Evolutionary conservation across 2,888 invertebrate genomes (phyloP), one percentile per base, ranked within the genome.

Genomic region (Cacoxenus indagator): DNA sequence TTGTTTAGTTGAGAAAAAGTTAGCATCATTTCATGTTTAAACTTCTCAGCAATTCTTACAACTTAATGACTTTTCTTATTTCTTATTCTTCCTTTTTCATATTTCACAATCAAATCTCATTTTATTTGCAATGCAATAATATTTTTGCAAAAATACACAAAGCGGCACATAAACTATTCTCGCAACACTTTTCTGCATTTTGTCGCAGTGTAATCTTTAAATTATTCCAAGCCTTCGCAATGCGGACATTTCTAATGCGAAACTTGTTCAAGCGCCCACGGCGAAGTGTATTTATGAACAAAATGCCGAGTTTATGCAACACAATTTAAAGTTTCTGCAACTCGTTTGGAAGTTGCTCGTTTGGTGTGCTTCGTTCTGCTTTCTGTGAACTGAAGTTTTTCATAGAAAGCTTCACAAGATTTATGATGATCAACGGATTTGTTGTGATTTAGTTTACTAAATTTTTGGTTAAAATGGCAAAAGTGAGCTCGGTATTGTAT

Each of bases 241-340:
- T 51, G 51, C 51, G 51, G 51, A 51, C 51, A 51, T 51, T 51
- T 19, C 51, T 51, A 51, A 51, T 51, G 51, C 51, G 4, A 51
- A 51, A 37, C 37, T 37, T 37, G 37, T 22, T 51, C 22, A 9
- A 51, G 51, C 51, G 17, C 51, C 37, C 37, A 37, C 37, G 14
- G 37, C 37, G 37, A 4, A 37, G 14, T 11, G 51, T 51, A 51
- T 17, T 51, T 51, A 22, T 51, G 37, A 9, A 22, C n/a, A 51
- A 22, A 37, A 9, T 19, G 22, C n/a, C n/a, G 51, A 51, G 51
- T 51, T 51, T 51, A 51, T 55, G 55, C 27, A 55, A 55, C 55
- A 55, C 27, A 55, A 55, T 55, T 55, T 55, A 55, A 55, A 55
- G 55, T 55, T 55, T 9, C 14, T 26, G 24, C 27, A 55, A 55